Percentiles rank a stretch among this genome's conserved stretches.
These are phyloP conservation scores for Hesperia comma DNA, from an alignment of 2,888 invertebrate genomes.

Conservation along the genomic window DNA sequence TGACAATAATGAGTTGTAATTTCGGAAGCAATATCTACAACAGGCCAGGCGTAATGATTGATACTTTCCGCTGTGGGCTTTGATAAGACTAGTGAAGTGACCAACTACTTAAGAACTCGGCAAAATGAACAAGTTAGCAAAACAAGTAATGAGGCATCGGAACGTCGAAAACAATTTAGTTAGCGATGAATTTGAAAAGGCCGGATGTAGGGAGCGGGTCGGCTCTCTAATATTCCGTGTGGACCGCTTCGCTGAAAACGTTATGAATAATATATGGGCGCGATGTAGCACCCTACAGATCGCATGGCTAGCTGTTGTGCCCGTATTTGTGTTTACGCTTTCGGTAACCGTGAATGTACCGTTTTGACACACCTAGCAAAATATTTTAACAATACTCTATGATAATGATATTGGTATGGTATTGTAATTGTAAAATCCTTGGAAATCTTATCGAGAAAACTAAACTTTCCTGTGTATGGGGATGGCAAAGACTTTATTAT, in stretches of 20 bases:
- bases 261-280: constrained; percentile 36
- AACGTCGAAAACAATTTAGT: constrained; percentile 73
- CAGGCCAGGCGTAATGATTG: background rate
- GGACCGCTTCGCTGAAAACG: constrained; percentile 62
- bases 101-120: background rate
- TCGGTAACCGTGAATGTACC: constrained; percentile 12
- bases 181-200: constrained; percentile 74
- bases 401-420: too few species aligned
- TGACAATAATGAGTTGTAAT: too few species aligned
- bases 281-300: constrained; percentile 26
- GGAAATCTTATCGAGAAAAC: too few species aligned
- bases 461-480: too few species aligned
- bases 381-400: too few species aligned
- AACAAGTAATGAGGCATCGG: constrained; percentile 45
- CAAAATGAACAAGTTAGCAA: background rate
- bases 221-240: constrained; percentile 80
- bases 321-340: too few species aligned
- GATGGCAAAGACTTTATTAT: too few species aligned
- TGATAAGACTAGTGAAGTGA: background rate
- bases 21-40: background rate
- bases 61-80: background rate
- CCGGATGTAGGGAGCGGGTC: constrained; percentile 64
- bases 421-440: too few species aligned
- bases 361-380: too few species aligned
- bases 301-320: constrained; percentile 11